phyloP scores from a whole-genome alignment of 2,113 vertebrate species.

The Tachuris rubrigastra region DNA sequence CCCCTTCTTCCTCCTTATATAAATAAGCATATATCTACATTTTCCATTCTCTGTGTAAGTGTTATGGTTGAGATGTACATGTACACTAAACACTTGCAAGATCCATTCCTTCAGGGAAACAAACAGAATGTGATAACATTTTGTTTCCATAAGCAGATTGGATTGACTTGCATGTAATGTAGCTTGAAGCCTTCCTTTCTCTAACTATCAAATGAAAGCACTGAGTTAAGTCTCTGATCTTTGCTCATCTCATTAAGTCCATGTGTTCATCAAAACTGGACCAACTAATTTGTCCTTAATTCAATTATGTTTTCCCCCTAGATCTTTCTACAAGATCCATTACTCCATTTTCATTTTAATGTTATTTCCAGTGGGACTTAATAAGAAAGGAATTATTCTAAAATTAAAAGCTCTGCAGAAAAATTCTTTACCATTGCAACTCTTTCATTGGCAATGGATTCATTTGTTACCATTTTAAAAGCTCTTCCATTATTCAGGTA shows the following conservation, averaged over 20 bases:
- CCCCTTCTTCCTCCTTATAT: not conserved
- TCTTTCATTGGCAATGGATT: not conserved
- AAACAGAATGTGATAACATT: not conserved
- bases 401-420: not conserved
- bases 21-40: not conserved
- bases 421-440: not conserved
- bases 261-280: not conserved
- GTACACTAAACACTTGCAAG: not conserved
- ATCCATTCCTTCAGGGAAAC: not conserved
- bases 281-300: not conserved
- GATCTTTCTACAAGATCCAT: not conserved
- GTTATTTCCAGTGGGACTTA: not conserved
- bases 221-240: constrained; percentile 15
- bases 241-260: not conserved
- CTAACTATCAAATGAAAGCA: not conserved
- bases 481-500: not conserved
- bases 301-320: not conserved
- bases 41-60: not conserved
- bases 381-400: not conserved
- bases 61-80: not conserved
- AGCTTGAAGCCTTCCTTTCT: constrained; percentile 15
- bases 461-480: not conserved
- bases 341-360: not conserved
- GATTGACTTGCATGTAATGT: not conserved
- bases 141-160: not conserved